Evolutionary conservation across 1,140 invertebrate genomes (phyloP), one percentile per base, ranked within the genome.

Genomic region (Homalodisca vitripennis): DNA sequence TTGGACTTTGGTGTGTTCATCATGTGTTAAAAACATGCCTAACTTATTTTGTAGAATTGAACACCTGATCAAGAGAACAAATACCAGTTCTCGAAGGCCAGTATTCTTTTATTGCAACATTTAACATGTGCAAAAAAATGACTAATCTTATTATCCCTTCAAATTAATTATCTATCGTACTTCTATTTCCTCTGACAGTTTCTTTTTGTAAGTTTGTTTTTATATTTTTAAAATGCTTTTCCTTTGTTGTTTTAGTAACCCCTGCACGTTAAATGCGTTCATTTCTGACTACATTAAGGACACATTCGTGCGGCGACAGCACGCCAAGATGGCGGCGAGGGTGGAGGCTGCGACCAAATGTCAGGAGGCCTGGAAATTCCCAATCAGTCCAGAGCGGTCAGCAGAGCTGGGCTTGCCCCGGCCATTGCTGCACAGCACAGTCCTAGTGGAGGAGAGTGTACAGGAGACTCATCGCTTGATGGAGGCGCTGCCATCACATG

Each of bases 261-360:
- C 84, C 51, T 90, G 86, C 76, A 86, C 86, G 31, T 81, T 94
- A 46, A 87, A 91, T 75, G 84, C 84, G 67, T 94, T 92, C 77
- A 81, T 94, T 51, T 86, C 85, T 29, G 87, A 90, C 74, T 92
- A 92, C 76, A 87, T 93, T 2, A 87, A 88, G 76, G 88, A 92
- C 75, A 87, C 84, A 60, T 89, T 87, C 77, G 77, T 88, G 26
- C 84, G 84, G 47, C 81, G 85, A 69, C 85, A 87, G 70, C 84
- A 86, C 74, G 81, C 80, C 74, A 83, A 83, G 74, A 82, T 89
- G 47, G 82, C 84, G 46, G 80, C 84, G 34, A 82, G 82, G 47
- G 85, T 90, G 68, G 88, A 91, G 71, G 77, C 81, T 24, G 85
- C 89, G 10, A 91, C 88, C 1, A 90, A 89, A 78, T 86, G 86